Conservation (phyloP, 2,797 vertebrate species). For the Typhlichthys eigenmanni region DNA sequence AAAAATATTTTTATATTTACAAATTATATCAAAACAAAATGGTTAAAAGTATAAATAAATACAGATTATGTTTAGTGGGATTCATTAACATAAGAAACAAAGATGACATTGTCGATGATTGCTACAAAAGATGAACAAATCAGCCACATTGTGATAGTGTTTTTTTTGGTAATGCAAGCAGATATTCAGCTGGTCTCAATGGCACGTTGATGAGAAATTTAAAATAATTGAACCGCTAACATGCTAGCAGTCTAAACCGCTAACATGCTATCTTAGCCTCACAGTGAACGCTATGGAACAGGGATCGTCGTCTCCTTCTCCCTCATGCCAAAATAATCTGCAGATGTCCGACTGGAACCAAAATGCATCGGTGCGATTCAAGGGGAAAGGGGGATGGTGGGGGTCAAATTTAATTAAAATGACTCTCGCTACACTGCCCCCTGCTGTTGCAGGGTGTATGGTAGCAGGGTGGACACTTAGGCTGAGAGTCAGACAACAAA, state of each 20-base stretch:
- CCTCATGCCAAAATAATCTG: conserved; percentile 32
- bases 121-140: not conserved
- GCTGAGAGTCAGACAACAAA: not conserved
- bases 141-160: conserved; percentile 14
- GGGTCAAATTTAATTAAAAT: conserved; percentile 4
- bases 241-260: conserved; percentile 28
- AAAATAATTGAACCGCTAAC: not conserved
- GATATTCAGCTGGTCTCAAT: conserved; percentile 61
- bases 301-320: not conserved
- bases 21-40: no score
- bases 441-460: not conserved
- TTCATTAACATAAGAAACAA: conserved; percentile 36
- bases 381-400: conserved; percentile 8
- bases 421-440: conserved; percentile 14
- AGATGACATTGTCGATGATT: conserved; percentile 23
- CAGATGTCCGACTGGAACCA: conserved; percentile 41
- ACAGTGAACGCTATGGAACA: conserved; percentile 33
- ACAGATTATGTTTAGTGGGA: conserved; percentile 42
- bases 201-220: conserved; percentile 45
- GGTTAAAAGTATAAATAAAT: conserved; percentile 46
- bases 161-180: conserved; percentile 46
- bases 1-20: conserved; percentile 22
- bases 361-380: conserved; percentile 9
- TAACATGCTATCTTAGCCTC: conserved; percentile 28
- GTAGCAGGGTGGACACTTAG: not conserved